Evolutionary conservation across 2,888 invertebrate genomes (phyloP), one percentile per base, ranked within the genome.

Genomic region (Drosophila aldrichi): DNA sequence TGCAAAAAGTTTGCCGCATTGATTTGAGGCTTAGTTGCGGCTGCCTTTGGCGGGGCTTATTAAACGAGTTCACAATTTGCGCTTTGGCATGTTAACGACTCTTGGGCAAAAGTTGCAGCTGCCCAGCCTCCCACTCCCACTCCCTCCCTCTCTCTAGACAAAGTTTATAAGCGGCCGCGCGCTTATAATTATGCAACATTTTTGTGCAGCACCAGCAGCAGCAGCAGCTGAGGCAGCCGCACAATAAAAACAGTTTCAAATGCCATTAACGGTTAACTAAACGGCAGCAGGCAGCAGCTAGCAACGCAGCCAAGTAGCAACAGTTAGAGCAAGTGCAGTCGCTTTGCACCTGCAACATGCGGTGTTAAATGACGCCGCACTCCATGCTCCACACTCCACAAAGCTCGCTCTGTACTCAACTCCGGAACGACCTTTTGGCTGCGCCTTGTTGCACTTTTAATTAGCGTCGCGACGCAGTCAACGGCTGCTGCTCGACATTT

Each of bases 181-280:
- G 87, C 83, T 87, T 79, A 82, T 83, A 86, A 86, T 86, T 86
- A 86, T 86, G 84, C 84, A 85, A 87, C 86, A 86, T 86, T 86
- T 86, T 81, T 84, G 82, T 85, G 82, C 82, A 69, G 66, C 75
- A 71, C 63, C 69, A 60, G 22, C 46, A 38, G 66, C 75, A 71
- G 65, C 69, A 60, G 22, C 46, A 38, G 73, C 79, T 61, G 59
- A 55, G 64, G 57, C 74, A 68, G 67, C 70, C 81, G 59, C 77
- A 87, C 77, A 79, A 87, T 77, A 80, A 81, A 85, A 78, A 87
- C 87, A 82, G 76, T 87, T 87, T 81, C 85, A 87, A 86, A 86
- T 86, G 85, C 85, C 82, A 86, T 86, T 87, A 86, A 86, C 83
- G 83, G 86, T 86, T 86, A 87, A 80, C 83, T 85, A 87, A 86